Base-by-base conservation (phyloP, 2,888 invertebrate genomes). In the Caenorhabditis angaria region DNA sequence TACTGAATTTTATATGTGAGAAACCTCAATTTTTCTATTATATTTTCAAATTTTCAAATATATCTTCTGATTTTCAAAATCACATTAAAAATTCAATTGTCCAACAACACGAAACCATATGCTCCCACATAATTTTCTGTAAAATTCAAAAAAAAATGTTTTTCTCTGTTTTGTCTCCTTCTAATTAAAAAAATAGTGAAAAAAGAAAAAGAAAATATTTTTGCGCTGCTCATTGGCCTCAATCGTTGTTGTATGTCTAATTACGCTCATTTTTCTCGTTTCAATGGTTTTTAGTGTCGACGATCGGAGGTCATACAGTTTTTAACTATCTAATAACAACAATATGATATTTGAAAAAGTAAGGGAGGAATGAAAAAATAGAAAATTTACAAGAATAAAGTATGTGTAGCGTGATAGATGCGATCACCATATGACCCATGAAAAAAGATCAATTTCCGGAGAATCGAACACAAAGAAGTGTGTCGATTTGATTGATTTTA, bases 81-180 rank as follows among this genome's bases (percentile, higher is more conserved):
- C n/a, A n/a, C n/a, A n/a, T n/a, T n/a, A n/a, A n/a, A n/a, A n/a
- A n/a, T n/a, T n/a, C n/a, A 32, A 32, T 32, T 8, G 32, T 32
- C 32, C 32, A n/a, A n/a, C n/a, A n/a, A n/a, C n/a, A n/a, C n/a
- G n/a, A n/a, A n/a, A n/a, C n/a, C n/a, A n/a, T n/a, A n/a, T n/a
- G n/a, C n/a, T n/a, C n/a, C n/a, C n/a, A n/a, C n/a, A 32, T 12
- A 32, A 32, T 32, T 32, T 32, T 32, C 32, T 32, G 32, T 12
- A 32, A 32, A 32, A 32, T 32, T 32, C 32, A 14, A 50, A 50
- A 18, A 50, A 50, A 50, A 50, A 50, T 60, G n/a, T n/a, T n/a
- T n/a, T n/a, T n/a, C n/a, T n/a, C n/a, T n/a, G n/a, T n/a, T n/a
- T n/a, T n/a, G n/a, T n/a, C n/a, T n/a, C n/a, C n/a, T 41, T 41